phyloP scores from a whole-genome alignment of 92 coral and sea anemone genomes.

The Porites lobata region DNA sequence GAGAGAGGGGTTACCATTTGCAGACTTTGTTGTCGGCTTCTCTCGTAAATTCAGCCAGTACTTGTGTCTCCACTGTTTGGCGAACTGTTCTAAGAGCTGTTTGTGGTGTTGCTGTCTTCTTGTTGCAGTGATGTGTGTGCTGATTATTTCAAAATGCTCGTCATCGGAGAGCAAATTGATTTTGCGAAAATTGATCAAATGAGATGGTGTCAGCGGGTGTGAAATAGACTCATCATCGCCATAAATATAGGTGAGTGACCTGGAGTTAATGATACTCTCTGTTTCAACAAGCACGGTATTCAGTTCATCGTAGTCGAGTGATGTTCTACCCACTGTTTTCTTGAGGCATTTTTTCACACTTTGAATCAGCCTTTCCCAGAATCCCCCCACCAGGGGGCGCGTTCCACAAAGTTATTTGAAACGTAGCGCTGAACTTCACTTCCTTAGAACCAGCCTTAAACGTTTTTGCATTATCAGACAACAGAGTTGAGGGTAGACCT shows the following conservation, averaged over 20 bases:
- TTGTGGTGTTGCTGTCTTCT: slow-evolving; percentile 60
- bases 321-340: slow-evolving; percentile 63
- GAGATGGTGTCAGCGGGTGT: slow-evolving; percentile 57
- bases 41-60: slow-evolving; percentile 47
- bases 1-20: slow-evolving; percentile 4
- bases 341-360: slow-evolving; percentile 53
- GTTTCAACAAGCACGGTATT: slow-evolving; percentile 44
- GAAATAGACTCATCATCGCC: slow-evolving; percentile 59
- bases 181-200: slow-evolving; percentile 54
- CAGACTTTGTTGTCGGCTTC: slow-evolving; percentile 25
- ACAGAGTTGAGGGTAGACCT: slow-evolving; percentile 67
- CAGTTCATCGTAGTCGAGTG: slow-evolving; percentile 57
- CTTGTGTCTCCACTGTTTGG: slow-evolving; percentile 51
- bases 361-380: slow-evolving; percentile 69
- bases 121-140: slow-evolving; percentile 52
- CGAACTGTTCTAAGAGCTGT: slow-evolving; percentile 49
- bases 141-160: slow-evolving; percentile 53
- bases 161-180: slow-evolving; percentile 28
- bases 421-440: not conserved
- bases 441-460: slow-evolving; percentile 52
- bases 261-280: not conserved
- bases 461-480: slow-evolving; percentile 75
- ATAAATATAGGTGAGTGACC: slow-evolving; percentile 25
- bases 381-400: slow-evolving; percentile 85
- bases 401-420: slow-evolving; percentile 38